Evolutionary conservation across 2,888 invertebrate genomes (phyloP), one percentile per base, ranked within the genome.

Genomic region (Syrista parreyssii): DNA sequence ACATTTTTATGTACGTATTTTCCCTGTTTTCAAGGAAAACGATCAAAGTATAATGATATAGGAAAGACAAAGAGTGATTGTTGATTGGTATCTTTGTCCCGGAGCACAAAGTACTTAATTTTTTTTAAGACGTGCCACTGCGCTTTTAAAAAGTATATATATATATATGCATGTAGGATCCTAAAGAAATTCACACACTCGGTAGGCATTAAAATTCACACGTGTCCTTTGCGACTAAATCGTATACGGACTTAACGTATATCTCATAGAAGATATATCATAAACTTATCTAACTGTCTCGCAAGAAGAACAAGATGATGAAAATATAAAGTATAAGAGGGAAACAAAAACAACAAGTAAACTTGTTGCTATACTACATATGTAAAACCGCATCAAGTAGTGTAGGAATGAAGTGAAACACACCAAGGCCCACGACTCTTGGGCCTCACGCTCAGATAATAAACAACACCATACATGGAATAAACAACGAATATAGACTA

Each of bases 361-460:
- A 23, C 55, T 23, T 9, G 55, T 55, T 55, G 55, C 23, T 55
- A 55, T 23, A 23, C 55, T 55, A 55, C 9, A 55, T 23, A 55
- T 55, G 55, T 55, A 55, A 55, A 55, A 55, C 55, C 23, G 55
- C 23, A 55, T 55, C 6, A 55, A 55, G 55, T 55, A 71, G 33
- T 33, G 33, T 71, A 71, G 71, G 71, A 71, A 71, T 71, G 71
- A 71, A 71, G 33, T 71, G 71, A 71, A 71, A 33, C 71, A 71
- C 71, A 71, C 71, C 71, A 71, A 71, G 71, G 12, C 71, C 32
- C 71, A 71, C 23, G 55, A 55, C 55, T 55, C 23, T 71, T 71
- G 12, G 12, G 32, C 31, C 71, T 71, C 55, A 55, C 55, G 55
- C 55, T 6, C 9, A 55, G 55, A 55, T 55, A 71, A 71, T 71